These are phyloP conservation scores for Scalopus aquaticus DNA, from an alignment of 2,113 vertebrate species.

Conservation along the genomic window DNA sequence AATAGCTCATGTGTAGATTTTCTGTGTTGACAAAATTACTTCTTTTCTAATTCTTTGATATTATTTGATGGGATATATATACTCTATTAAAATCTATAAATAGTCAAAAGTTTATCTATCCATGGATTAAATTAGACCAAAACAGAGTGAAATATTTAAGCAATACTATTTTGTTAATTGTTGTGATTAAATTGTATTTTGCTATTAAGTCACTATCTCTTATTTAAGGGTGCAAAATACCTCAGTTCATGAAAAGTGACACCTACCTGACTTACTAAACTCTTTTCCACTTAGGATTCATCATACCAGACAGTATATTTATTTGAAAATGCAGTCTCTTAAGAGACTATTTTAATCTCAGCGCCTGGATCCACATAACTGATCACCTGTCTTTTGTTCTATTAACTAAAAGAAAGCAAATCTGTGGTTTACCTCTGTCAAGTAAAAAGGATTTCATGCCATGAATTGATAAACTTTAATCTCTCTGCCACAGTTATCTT, in stretches of 20 bases:
- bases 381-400: neutral
- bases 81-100: too few species aligned
- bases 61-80: neutral
- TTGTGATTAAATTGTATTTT: neutral
- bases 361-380: neutral
- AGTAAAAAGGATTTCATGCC: constrained; percentile 14
- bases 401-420: neutral
- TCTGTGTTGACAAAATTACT: neutral
- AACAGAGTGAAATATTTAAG: neutral
- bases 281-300: neutral
- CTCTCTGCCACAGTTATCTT: neutral
- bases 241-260: neutral
- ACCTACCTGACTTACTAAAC: neutral
- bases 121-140: neutral
- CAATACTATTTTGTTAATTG: neutral
- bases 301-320: neutral
- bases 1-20: neutral
- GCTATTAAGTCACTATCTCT: neutral
- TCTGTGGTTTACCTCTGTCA: neutral
- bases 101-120: neutral
- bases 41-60: neutral
- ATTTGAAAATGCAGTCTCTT: neutral
- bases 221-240: neutral
- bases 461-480: neutral
- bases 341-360: constrained; percentile 6